Evolutionary conservation across 30 jellyfish, hydroid and myxozoan species (phyloP).

Genomic region (Euphysa ruthae): DNA sequence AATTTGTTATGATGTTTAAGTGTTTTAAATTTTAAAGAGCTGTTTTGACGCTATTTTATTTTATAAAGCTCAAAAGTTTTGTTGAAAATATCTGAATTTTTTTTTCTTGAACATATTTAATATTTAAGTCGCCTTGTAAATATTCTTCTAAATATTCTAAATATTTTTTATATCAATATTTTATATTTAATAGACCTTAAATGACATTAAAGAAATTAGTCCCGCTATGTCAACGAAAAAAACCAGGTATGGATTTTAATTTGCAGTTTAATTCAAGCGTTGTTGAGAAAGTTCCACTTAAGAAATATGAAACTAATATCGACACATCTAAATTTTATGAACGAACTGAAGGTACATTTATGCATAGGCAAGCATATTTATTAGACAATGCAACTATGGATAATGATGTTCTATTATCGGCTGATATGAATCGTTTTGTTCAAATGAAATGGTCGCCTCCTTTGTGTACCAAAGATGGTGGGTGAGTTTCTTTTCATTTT

Average conservation of each 20-base stretch:
- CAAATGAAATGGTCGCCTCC: slow-evolving; percentile 24
- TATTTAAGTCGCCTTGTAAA: no score
- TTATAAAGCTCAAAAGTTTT: no score
- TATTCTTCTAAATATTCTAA: neutral
- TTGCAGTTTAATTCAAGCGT: slow-evolving; percentile 17
- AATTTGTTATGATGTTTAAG: no score
- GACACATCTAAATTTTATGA: neutral
- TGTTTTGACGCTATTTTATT: no score
- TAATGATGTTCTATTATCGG: neutral
- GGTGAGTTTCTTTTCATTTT: slow-evolving; percentile 5
- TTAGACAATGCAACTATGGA: slow-evolving; percentile 11
- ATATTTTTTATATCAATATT: neutral
- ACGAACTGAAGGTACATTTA: neutral
- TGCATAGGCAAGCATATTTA: slow-evolving; percentile 13
- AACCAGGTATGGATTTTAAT: slow-evolving; percentile 15
- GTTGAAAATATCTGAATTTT: no score
- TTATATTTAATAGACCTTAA: no score
- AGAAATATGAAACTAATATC: neutral
- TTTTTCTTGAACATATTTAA: neutral
- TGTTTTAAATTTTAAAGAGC: no score
- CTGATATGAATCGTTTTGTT: slow-evolving; percentile 1
- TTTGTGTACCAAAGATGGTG: slow-evolving; percentile 23
- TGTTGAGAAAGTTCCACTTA: neutral
- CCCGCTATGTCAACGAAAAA: slow-evolving; percentile 1
- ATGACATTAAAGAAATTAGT: no score